These are phyloP conservation scores for Pocillopora meandrina DNA, from an alignment of 92 coral and sea anemone species.

Conservation along the genomic window DNA sequence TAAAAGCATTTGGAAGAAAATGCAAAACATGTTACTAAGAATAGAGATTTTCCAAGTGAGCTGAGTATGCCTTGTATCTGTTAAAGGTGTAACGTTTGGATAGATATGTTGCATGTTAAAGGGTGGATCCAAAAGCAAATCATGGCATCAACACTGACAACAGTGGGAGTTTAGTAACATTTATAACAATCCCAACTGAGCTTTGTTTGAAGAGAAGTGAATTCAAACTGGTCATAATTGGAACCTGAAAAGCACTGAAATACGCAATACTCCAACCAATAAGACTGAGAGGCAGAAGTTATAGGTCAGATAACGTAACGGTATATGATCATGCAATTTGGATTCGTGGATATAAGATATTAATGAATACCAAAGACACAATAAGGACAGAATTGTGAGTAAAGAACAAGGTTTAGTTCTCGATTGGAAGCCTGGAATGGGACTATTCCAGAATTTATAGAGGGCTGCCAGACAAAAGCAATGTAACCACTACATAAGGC, in stretches of 20 bases:
- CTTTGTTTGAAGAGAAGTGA: neutral
- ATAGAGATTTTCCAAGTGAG: constrained; percentile 29
- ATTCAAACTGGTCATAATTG: neutral
- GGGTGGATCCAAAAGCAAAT: constrained; percentile 57
- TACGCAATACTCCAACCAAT: constrained; percentile 15
- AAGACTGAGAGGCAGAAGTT: constrained; percentile 33
- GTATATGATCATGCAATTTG: neutral
- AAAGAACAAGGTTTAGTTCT: too few species aligned
- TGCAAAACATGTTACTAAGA: constrained; percentile 40
- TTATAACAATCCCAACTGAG: neutral
- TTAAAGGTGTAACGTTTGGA: constrained; percentile 32
- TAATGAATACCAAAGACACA: neutral
- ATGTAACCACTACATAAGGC: too few species aligned
- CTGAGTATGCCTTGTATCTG: constrained; percentile 35
- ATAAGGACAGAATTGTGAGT: too few species aligned
- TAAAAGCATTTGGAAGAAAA: constrained; percentile 45
- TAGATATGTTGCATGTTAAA: neutral
- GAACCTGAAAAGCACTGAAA: constrained; percentile 21
- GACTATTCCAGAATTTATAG: too few species aligned
- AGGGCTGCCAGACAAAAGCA: too few species aligned
- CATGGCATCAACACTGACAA: constrained; percentile 10
- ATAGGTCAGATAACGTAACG: constrained; percentile 22
- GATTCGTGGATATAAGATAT: constrained; percentile 4
- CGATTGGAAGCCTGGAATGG: too few species aligned
- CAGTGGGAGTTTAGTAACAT: neutral